Evolutionary conservation across 2,113 vertebrate species (phyloP).

Genomic region (Balaeniceps rex): DNA sequence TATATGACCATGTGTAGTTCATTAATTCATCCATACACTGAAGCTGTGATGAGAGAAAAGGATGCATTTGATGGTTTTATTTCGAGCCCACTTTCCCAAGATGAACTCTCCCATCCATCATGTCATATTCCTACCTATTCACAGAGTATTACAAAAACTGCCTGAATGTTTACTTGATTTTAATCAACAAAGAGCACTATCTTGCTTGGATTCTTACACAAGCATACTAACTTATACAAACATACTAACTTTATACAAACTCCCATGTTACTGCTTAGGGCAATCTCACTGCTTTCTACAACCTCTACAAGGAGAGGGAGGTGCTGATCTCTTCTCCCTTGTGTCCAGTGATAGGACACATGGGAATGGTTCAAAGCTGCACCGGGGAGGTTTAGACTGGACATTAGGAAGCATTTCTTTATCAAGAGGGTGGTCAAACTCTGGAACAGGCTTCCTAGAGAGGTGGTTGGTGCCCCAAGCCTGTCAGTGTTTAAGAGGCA

Average conservation of each 20-base stretch:
- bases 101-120: neutral
- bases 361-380: neutral
- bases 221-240: neutral
- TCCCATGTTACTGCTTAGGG: neutral
- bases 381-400: neutral
- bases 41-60: neutral
- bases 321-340: neutral
- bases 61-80: neutral
- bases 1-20: neutral
- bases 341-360: rapidly evolving
- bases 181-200: neutral
- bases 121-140: neutral
- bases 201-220: neutral
- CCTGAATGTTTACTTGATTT: neutral
- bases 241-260: neutral
- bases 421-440: rapidly evolving
- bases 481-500: neutral
- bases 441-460: neutral
- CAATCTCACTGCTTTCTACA: neutral
- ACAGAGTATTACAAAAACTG: neutral
- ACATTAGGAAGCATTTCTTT: neutral
- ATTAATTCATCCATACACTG: neutral
- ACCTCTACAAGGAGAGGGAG: neutral
- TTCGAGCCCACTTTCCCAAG: neutral
- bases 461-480: neutral